Base-by-base conservation (phyloP, 2,888 invertebrate genomes). In the Eustalomyia histrio region DNA sequence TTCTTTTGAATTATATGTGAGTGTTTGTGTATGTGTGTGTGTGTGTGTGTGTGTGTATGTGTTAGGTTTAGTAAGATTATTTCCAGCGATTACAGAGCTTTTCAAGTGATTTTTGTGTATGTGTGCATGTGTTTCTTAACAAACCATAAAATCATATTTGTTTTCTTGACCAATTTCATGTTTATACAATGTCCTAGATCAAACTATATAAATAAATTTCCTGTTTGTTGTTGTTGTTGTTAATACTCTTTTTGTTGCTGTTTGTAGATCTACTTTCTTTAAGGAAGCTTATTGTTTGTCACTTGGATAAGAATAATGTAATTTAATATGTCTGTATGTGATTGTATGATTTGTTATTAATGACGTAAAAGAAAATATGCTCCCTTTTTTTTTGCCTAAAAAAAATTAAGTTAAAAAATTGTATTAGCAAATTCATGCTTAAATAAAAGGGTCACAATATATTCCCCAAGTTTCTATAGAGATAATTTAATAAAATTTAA, bases 101-200 rank as follows among this genome's bases (percentile, higher is more conserved):
- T 69, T 58, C 18, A 58, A 21, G 33, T 60, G 50, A 50, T 47
- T 58, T 69, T 69, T 47, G 4, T 35, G 14, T 52, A 17, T 21
- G 39, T 39, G 39, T 8, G 14, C 12, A 4, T 12, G 39, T 16
- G 17, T 52, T 7, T 52, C 18, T 21, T 33, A 33, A 14, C 50
- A 24, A n/a, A 0, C 14, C 2, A 33, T 35, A 35, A 60, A 60
- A 16, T 9, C 53, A 35, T 67, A 52, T 52, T 60, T 60, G 60
- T 71, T 71, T 71, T 60, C 52, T 52, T 71, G 58, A 53, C 65
- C 50, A 65, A 64, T 24, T 65, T 65, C 8, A 53, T 52, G 50
- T 50, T 24, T 43, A 63, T 63, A 52, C n/a, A n/a, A 14, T 52
- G 53, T 39, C 39, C 53, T 67, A 21, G 14, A 12, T 29, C 53